phyloP scores from a whole-genome alignment of 2,113 vertebrate species.

The Bufo gargarizans region DNA sequence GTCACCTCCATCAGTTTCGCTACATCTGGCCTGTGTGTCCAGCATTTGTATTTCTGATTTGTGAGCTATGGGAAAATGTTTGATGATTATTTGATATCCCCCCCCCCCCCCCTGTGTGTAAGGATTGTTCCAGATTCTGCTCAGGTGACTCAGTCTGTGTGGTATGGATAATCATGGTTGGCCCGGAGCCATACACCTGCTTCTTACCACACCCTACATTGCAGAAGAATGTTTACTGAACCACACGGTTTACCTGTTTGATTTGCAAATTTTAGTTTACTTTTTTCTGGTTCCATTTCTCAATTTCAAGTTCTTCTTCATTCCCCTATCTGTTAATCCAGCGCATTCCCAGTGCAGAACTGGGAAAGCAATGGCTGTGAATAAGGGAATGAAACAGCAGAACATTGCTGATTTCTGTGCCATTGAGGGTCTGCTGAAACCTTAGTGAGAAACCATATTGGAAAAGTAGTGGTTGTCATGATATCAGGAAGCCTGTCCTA shows the following conservation, averaged over 20 bases:
- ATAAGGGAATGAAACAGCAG: too few relatives aligned
- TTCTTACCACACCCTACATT: conserved; percentile 71
- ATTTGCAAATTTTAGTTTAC: neutral
- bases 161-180: conserved; percentile 75
- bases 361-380: too few relatives aligned
- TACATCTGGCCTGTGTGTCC: neutral
- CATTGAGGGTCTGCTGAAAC: too few relatives aligned
- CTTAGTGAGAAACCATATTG: too few relatives aligned
- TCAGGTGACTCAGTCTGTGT: conserved; percentile 67
- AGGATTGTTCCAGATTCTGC: conserved; percentile 54
- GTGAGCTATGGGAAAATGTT: neutral
- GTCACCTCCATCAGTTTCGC: neutral
- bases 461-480: too few relatives aligned
- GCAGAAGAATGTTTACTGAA: conserved; percentile 14
- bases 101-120: neutral
- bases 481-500: too few relatives aligned
- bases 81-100: neutral
- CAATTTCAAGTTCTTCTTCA: neutral
- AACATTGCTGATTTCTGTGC: too few relatives aligned
- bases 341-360: too few relatives aligned
- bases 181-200: conserved; percentile 74
- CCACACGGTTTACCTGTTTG: neutral
- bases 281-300: neutral
- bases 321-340: too few relatives aligned
- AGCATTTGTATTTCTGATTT: neutral